Base-by-base conservation (phyloP, 2,113 vertebrate species). In the Labeo catla region DNA sequence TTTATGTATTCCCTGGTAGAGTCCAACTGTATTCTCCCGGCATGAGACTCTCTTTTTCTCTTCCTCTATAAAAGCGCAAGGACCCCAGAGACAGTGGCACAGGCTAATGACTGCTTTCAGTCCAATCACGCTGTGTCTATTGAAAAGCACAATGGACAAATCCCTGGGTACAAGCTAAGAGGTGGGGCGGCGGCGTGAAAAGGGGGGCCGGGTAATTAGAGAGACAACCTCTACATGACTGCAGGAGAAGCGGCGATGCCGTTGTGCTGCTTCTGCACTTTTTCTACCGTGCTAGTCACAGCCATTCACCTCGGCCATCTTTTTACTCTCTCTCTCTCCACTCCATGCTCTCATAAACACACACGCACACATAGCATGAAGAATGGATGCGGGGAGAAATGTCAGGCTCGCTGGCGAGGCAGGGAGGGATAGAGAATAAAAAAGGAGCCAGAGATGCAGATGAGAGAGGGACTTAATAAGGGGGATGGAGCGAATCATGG, bases 141-240 rank as follows among this genome's bases (percentile, higher is more conserved):
- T 86, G 54, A 92, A 88, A 89, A 92, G 93, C 92, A 93, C 84
- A 91, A 88, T 88, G 84, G 88, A 82, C 74, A 89, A 90, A 84
- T 92, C 91, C 91, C 92, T 6, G 72, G 78, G 83, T 89, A 88
- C 85, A 86, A 91, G 90, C 83, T 88, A 86, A 89, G 70, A 82
- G 91, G 93, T 84, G 81, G 81, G 81, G 21, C 81, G 59, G 50
- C 11, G 50, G 81, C 50, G 68, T 72, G 91, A 93, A 76, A 89
- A 92, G 90, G 93, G 92, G 92, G 93, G 93, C 91, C 82, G 86
- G 89, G 92, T 94, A 93, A 95, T 94, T 93, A 93, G 86, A 92
- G 93, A 84, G 90, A 89, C 88, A 90, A 81, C 89, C 81, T 86
- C 87, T 84, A 86, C 39, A 81, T 36, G 52, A 77, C 87, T 91